Evolutionary conservation across 2,113 vertebrate species (phyloP).

Genomic region (Thunnus maccoyii): DNA sequence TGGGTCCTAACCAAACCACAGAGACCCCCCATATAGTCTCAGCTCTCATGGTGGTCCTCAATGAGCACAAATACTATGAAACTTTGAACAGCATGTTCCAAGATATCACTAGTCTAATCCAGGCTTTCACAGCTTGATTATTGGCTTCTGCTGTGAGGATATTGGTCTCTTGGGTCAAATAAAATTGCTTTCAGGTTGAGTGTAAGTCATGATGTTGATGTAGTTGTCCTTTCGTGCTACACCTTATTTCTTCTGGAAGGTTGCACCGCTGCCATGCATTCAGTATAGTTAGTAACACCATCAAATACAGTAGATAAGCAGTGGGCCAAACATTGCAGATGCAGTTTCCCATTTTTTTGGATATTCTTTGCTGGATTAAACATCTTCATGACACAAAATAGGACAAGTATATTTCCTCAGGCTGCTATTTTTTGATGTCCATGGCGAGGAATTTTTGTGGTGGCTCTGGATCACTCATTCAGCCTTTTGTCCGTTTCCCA

Average conservation of each 20-base stretch:
- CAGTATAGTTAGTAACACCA: neutral
- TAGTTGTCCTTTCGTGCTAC: neutral
- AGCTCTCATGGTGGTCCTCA: neutral
- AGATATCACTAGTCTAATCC: neutral
- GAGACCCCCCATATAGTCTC: too few species aligned
- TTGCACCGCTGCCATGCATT: neutral
- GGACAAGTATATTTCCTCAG: neutral
- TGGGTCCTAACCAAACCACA: too few species aligned
- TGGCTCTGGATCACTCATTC: neutral
- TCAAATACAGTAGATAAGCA: neutral
- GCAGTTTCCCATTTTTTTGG: neutral
- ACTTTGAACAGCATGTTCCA: neutral
- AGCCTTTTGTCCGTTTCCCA: conserved; percentile 8
- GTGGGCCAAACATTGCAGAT: neutral
- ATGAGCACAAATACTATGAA: neutral
- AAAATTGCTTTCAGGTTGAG: neutral
- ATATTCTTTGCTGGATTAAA: too few species aligned
- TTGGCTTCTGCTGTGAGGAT: neutral
- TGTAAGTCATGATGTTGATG: neutral
- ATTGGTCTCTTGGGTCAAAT: neutral
- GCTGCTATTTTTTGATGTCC: neutral
- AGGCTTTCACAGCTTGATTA: neutral
- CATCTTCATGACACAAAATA: too few species aligned
- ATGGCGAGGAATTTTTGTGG: neutral
- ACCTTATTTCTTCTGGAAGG: neutral